phyloP scores from a whole-genome alignment of 2,888 invertebrate species.

The Brachylomia viminalis region DNA sequence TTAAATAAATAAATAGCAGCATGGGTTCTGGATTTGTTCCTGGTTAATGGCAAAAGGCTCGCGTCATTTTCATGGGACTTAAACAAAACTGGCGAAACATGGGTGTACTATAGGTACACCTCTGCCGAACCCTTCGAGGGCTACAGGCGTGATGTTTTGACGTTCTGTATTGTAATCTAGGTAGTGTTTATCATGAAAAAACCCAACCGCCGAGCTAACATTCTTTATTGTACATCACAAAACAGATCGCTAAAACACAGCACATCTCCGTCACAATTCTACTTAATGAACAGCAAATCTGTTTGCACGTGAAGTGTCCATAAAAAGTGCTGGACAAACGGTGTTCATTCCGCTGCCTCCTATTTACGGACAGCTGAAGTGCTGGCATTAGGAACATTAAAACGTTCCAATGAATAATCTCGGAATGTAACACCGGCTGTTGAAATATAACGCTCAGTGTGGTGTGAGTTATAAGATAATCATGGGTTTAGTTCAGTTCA shows the following conservation, averaged over 20 bases:
- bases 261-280: conserved; percentile 23
- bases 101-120: not conserved
- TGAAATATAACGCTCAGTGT: conserved; percentile 68
- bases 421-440: conserved; percentile 66
- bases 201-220: too few species aligned
- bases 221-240: not conserved
- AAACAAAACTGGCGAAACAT: not conserved
- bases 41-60: not conserved
- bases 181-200: not conserved
- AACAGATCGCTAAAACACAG: conserved; percentile 5
- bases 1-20: too few species aligned
- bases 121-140: not conserved
- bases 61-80: not conserved
- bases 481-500: too few species aligned
- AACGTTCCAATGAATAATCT: conserved; percentile 75
- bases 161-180: not conserved
- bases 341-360: conserved; percentile 62
- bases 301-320: conserved; percentile 44
- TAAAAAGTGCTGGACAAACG: conserved; percentile 59
- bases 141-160: not conserved
- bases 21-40: not conserved
- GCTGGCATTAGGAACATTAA: conserved; percentile 70
- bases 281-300: conserved; percentile 55
- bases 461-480: conserved; percentile 18
- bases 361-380: conserved; percentile 70